Base-by-base conservation (phyloP, 2,113 vertebrate species). In the Tinamus guttatus region DNA sequence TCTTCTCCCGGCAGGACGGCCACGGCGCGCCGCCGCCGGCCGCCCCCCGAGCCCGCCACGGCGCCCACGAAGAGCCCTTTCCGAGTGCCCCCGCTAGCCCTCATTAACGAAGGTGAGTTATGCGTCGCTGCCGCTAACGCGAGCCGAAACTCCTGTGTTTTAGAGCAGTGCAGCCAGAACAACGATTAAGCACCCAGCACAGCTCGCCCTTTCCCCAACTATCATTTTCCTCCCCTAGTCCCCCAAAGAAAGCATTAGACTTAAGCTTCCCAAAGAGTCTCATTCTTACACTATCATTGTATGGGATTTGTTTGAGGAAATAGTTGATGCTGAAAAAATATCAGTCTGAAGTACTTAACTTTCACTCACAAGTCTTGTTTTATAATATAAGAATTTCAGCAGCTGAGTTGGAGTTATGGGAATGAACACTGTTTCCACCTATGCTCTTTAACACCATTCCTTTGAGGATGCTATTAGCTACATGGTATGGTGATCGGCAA, bases 21-120 rank as follows among this genome's bases (percentile, higher is more conserved):
- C 99, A 99, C 0, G 97, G 96, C 3, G 98, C 99, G 24, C 99
- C 99, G 3, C 99, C 99, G 3, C 98, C 97, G 98, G 97, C 99
- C 85, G 34, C 98, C 68, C 17, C 98, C 94, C 25, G 99, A 86
- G 94, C 97, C 94, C 88, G 98, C 96, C 97, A 98, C 83, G 68
- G 98, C 98, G 54, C 99, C 99, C 8, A 99, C 99, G 15, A 98
- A 97, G 93, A 98, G 98, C 21, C 98, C 98, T 65, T 97, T 98
- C 94, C 97, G 97, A 91, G 96, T 98, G 1, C 99, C 99, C 7
- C 98, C 99, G 12, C 98, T 99, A 93, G 99, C 98, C 14, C 95
- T 99, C 79, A 99, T 98, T 65, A 98, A 99, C 12, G 99, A 99
- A 85, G 99, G 99, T 98, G 97, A 97, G 98, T 93, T 27, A 68